Conservation (phyloP, 2,888 invertebrate genomes). For the Fissipunctia ypsillon region DNA sequence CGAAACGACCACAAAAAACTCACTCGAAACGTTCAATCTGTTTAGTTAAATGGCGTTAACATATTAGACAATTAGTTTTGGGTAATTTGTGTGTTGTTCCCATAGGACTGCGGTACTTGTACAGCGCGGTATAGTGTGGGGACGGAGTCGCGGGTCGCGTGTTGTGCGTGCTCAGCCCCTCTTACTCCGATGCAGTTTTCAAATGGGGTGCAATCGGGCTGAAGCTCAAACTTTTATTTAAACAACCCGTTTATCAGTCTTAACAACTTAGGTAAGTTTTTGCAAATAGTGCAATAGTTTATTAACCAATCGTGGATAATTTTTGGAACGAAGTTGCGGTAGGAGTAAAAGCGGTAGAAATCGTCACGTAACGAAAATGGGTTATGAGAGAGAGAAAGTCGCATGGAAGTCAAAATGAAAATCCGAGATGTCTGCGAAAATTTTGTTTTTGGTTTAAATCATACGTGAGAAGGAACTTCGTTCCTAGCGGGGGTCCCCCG, state of each 20-base stretch:
- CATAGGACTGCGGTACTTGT: conserved; percentile 75
- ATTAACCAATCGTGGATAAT: neutral
- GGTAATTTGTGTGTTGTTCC: conserved; percentile 89
- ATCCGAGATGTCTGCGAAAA: no score
- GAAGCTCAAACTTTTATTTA: conserved; percentile 69
- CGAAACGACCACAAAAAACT: conserved; percentile 44
- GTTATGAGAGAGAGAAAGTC: no score
- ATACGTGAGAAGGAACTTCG: no score
- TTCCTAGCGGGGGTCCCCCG: no score
- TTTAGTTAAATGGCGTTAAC: conserved; percentile 86
- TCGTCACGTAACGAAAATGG: no score
- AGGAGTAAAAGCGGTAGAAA: no score
- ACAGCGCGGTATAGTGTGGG: conserved; percentile 46
- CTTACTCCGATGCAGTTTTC: conserved; percentile 59
- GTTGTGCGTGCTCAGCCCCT: conserved; percentile 78
- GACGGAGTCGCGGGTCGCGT: conserved; percentile 58
- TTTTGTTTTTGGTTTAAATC: no score
- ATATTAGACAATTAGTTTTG: conserved; percentile 86
- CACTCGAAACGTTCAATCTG: conserved; percentile 75
- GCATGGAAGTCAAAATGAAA: no score
- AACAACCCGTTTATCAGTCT: neutral
- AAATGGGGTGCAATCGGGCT: conserved; percentile 58
- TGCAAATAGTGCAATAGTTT: neutral
- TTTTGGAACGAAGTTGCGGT: no score
- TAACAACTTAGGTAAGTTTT: neutral